phyloP scores from a whole-genome alignment of 1,140 invertebrate genomes.

The Eulimnadia texana region DNA sequence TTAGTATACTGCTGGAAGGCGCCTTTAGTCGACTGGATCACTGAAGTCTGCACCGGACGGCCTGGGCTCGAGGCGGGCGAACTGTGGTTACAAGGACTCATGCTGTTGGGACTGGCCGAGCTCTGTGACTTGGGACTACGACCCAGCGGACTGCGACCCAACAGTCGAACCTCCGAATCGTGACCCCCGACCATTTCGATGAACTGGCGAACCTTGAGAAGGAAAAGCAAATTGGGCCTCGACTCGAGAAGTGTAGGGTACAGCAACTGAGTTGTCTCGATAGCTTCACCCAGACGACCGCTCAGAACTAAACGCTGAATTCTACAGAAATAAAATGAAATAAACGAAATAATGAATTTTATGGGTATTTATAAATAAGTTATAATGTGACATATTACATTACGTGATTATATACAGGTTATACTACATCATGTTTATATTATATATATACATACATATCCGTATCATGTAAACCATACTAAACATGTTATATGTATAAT shows the following conservation, averaged over 20 bases:
- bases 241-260: conserved; percentile 82
- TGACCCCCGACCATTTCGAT: conserved; percentile 74
- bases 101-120: conserved; percentile 19
- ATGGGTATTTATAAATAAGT: conserved; percentile 12
- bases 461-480: no score
- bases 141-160: not conserved
- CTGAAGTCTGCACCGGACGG: conserved; percentile 45
- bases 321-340: conserved; percentile 31
- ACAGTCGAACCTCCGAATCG: conserved; percentile 33
- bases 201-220: conserved; percentile 92
- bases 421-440: no score
- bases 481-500: no score
- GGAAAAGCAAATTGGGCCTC: conserved; percentile 80
- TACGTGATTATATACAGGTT: no score
- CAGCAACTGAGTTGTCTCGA: conserved; percentile 68
- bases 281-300: conserved; percentile 87
- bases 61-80: conserved; percentile 28
- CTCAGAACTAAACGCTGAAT: conserved; percentile 83
- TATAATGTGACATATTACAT: no score
- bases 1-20: conserved; percentile 8
- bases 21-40: conserved; percentile 55
- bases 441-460: no score
- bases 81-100: conserved; percentile 22
- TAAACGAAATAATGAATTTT: conserved; percentile 5
- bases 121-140: conserved; percentile 20